Evolutionary conservation across 2,113 vertebrate species (phyloP).

Genomic region (Uria lomvia): DNA sequence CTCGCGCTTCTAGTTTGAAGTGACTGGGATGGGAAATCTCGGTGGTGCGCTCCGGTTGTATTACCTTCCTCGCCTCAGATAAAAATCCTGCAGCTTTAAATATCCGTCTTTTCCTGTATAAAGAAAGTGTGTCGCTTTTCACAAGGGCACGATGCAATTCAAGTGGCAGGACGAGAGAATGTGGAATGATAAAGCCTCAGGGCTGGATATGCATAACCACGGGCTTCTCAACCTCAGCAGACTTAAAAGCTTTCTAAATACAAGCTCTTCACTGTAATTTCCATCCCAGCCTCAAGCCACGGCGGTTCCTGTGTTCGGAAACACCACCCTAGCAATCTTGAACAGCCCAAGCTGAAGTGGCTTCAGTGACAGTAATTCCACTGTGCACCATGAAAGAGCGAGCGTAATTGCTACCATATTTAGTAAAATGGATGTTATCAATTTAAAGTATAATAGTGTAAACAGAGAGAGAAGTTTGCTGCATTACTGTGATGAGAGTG

Average conservation of each 20-base stretch:
- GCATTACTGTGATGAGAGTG: conserved; percentile 27
- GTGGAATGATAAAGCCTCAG: conserved; percentile 24
- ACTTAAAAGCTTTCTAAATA: conserved; percentile 52
- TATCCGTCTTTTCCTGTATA: background rate
- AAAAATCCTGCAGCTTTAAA: conserved; percentile 25
- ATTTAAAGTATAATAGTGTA: conserved; percentile 38
- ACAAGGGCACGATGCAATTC: background rate
- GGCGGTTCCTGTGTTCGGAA: background rate
- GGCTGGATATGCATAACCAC: background rate
- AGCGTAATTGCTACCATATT: conserved; percentile 14
- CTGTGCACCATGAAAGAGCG: background rate
- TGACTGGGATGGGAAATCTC: background rate
- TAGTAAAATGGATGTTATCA: conserved; percentile 38
- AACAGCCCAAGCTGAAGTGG: background rate
- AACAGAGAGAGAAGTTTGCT: conserved; percentile 24
- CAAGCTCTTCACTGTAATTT: conserved; percentile 31
- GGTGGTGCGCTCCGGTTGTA: background rate
- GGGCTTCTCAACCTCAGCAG: conserved; percentile 21
- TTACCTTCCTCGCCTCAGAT: background rate
- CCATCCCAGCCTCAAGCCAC: conserved; percentile 24
- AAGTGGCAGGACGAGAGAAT: conserved; percentile 5
- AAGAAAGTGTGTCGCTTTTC: background rate
- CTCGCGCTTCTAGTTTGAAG: background rate
- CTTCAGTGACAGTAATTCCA: conserved; percentile 47
- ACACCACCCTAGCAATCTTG: background rate